Percentiles rank a stretch among this genome's conserved stretches.
Evolutionary conservation across 2,888 invertebrate species (phyloP).

Genomic region (Gisinianus flammeolus): DNA sequence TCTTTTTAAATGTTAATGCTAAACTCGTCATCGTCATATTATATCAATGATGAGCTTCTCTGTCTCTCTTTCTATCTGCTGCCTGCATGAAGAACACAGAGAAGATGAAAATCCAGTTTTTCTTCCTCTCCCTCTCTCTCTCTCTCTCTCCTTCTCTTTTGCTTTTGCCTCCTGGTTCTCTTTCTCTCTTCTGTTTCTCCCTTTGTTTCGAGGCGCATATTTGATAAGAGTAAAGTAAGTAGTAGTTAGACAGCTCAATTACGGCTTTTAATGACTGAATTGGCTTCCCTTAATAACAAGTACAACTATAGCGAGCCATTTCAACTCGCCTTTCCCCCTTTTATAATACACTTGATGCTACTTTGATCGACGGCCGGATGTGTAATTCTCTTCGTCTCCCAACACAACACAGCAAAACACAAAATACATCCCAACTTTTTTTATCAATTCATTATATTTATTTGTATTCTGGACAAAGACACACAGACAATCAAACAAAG

Average conservation of each 20-base stretch:
- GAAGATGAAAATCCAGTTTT: slow-evolving; percentile 32
- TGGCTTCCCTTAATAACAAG: slow-evolving; percentile 27
- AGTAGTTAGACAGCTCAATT: slow-evolving; percentile 39
- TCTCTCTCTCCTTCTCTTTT: no score
- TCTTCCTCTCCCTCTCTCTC: neutral
- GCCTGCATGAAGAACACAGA: neutral
- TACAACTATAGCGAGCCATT: slow-evolving; percentile 27
- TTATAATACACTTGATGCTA: no score
- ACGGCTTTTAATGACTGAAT: slow-evolving; percentile 38
- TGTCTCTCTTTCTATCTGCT: neutral
- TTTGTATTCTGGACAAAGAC: no score
- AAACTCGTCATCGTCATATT: no score
- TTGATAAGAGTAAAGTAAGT: slow-evolving; percentile 32
- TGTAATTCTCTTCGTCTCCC: slow-evolving; percentile 6
- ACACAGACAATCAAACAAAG: no score
- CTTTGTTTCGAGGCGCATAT: slow-evolving; percentile 21
- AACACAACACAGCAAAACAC: neutral
- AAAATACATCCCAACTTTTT: neutral
- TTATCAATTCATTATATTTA: neutral
- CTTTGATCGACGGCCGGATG: slow-evolving; percentile 35
- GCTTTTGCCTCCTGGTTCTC: no score
- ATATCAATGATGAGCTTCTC: no score
- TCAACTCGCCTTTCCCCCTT: slow-evolving; percentile 19
- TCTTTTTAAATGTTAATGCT: no score
- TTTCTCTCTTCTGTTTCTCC: neutral